Evolutionary conservation across 2,797 vertebrate species (phyloP), one percentile per base, ranked within the genome.

Genomic region (Lacerta agilis): DNA sequence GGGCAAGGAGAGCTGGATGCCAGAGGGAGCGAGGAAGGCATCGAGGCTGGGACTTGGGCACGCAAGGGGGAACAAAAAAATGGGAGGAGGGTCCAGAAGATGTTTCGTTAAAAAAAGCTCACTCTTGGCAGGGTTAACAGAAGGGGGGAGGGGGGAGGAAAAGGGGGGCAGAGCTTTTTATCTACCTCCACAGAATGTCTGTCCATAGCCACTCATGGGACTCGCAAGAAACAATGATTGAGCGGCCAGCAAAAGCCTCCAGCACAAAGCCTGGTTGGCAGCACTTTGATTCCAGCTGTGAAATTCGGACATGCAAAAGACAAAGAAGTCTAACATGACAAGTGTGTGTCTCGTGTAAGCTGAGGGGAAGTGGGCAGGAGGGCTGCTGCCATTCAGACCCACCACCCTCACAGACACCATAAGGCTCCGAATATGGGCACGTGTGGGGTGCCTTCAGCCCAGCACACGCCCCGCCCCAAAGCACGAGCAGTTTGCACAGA

Each of bases 21-120:
- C 7, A 5, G 17, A 8, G 0, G 9, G 8, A 2, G 45, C 75
- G n/a, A 15, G 2, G 17, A 23, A 1, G n/a, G 67, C 2, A 72
- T 84, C 83, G 3, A 55, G 2, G 61, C 18, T 23, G 20, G 61
- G 61, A 64, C 61, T 64, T 0, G 20, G 61, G 20, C 61, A 64
- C 20, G 20, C 61, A 17, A 13, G 23, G 36, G 3, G 20, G 9
- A 15, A 41, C 33, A 4, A 61, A 13, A 61, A 2, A 18, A 4
- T 7, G 55, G 41, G 29, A 20, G 8, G 61, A 10, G 8, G 61
- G 38, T 23, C 5, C 6, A 3, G 80, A 17, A 25, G 36, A 23
- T 36, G 1, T 15, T 38, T 66, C 58, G 17, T 27, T 8, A 29
- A 15, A 55, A 41, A 55, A 55, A 15, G 49, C 49, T 55, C 49